A percentile compares a stretch with the other conserved stretches of the same genome.
Evolutionary conservation across 1,140 invertebrate species (phyloP).

Genomic region (Drosophila guanche): DNA sequence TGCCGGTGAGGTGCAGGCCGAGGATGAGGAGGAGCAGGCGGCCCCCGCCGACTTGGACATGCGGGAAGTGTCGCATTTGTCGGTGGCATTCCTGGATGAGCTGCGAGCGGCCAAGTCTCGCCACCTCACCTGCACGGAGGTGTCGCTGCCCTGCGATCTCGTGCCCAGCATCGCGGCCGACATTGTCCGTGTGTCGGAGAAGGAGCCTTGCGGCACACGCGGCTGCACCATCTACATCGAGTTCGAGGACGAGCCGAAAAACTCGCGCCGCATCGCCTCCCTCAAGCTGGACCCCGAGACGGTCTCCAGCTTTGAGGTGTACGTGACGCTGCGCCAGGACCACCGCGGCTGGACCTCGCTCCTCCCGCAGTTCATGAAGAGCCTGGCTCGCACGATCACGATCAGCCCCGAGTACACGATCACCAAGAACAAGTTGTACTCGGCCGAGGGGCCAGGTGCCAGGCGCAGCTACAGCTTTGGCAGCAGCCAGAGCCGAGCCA

Average conservation of each 20-base stretch:
- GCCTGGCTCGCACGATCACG: conserved; percentile 89
- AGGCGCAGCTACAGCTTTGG: conserved; percentile 69
- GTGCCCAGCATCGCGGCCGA: conserved; percentile 89
- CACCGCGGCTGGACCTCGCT: conserved; percentile 91
- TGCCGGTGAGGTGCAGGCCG: conserved; percentile 36
- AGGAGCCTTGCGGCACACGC: conserved; percentile 92
- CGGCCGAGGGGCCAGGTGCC: conserved; percentile 65
- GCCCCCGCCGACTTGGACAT: conserved; percentile 43
- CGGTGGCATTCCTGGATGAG: conserved; percentile 89
- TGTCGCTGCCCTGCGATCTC: conserved; percentile 91
- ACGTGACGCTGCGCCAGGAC: conserved; percentile 92
- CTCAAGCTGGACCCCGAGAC: conserved; percentile 92
- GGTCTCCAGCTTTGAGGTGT: conserved; percentile 93
- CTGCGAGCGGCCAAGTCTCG: conserved; percentile 90
- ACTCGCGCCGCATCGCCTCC: conserved; percentile 85
- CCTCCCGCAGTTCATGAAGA: conserved; percentile 94
- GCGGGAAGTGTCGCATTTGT: conserved; percentile 84
- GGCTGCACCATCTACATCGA: conserved; percentile 91
- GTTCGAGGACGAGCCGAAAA: conserved; percentile 88
- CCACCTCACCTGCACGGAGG: conserved; percentile 91
- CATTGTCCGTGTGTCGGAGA: conserved; percentile 90
- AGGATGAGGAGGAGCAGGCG: conserved; percentile 2
- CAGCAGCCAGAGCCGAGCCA: conserved; percentile 59
- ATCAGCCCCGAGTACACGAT: conserved; percentile 92
- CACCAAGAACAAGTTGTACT: conserved; percentile 93